Evolutionary conservation across 2,888 invertebrate genomes (phyloP).

Genomic region (Cecidostiba fungosa): DNA sequence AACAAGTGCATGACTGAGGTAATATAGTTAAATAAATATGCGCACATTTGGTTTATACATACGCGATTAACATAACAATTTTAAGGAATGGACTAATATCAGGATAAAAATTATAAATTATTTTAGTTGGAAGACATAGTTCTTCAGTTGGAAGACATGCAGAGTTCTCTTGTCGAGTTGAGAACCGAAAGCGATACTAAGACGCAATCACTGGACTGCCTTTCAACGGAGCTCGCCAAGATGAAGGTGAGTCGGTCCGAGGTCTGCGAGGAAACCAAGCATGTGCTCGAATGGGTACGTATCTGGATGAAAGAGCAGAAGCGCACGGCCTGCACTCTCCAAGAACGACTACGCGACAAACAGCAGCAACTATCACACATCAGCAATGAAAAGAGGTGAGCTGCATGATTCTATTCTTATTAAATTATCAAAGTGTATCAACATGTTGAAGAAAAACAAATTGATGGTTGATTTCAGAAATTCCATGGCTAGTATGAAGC

Average conservation of each 20-base stretch:
- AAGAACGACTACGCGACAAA: slow-evolving; percentile 65
- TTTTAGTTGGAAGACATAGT: slow-evolving; percentile 70
- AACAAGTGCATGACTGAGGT: slow-evolving; percentile 72
- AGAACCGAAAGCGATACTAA: slow-evolving; percentile 73
- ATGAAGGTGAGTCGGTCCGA: slow-evolving; percentile 72
- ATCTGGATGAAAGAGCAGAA: slow-evolving; percentile 74
- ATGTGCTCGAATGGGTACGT: slow-evolving; percentile 73
- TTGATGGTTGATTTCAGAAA: slow-evolving; percentile 67
- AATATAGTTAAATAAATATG: slow-evolving; percentile 20
- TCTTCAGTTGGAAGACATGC: slow-evolving; percentile 72
- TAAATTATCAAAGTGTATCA: background rate
- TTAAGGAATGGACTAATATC: background rate
- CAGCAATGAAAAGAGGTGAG: slow-evolving; percentile 73
- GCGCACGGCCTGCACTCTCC: slow-evolving; percentile 64
- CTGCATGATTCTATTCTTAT: background rate
- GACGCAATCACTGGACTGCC: slow-evolving; percentile 69
- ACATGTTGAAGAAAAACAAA: slow-evolving; percentile 15
- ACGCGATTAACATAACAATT: no score
- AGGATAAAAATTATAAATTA: slow-evolving; percentile 16
- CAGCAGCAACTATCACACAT: slow-evolving; percentile 70
- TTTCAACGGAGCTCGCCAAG: slow-evolving; percentile 73
- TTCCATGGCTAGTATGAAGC: slow-evolving; percentile 68
- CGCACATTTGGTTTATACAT: background rate
- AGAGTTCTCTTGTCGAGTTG: slow-evolving; percentile 72
- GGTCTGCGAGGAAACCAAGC: slow-evolving; percentile 73